A percentile compares a stretch with the other conserved stretches of the same genome.
Conservation (phyloP, 1,140 invertebrate genomes). For the Dinothrombium tinctorium region DNA sequence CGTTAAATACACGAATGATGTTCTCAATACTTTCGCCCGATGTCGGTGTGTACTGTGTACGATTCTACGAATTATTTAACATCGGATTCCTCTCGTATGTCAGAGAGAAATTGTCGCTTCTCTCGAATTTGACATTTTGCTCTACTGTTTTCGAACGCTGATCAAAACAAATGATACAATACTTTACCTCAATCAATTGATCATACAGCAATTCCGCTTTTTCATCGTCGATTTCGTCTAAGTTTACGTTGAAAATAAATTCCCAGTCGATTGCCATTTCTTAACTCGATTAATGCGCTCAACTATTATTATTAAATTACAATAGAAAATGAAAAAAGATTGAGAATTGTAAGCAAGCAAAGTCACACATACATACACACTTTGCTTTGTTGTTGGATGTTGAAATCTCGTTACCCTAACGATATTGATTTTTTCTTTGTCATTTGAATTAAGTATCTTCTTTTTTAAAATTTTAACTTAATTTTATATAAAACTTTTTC, state of each 20-base stretch:
- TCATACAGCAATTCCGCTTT: conserved; percentile 3
- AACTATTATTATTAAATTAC: no score
- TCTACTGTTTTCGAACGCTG: no score
- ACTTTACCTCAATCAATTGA: conserved; percentile 6
- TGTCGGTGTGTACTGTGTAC: not conserved
- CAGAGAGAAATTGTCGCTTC: not conserved
- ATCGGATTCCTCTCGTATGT: not conserved
- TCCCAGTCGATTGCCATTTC: conserved; percentile 8
- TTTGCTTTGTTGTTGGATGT: no score
- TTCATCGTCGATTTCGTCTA: conserved; percentile 2
- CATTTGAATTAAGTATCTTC: no score
- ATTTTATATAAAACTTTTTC: no score
- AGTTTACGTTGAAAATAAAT: not conserved
- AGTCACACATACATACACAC: no score
- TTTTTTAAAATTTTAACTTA: no score
- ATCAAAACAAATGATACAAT: not conserved
- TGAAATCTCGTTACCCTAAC: no score
- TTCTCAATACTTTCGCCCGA: not conserved
- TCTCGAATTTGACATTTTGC: not conserved
- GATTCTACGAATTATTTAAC: not conserved
- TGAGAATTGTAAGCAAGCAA: no score
- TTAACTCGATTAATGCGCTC: no score
- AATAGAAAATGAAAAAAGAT: no score
- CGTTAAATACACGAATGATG: conserved; percentile 1
- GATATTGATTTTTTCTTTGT: no score